Base-by-base conservation (phyloP, 2,888 invertebrate species). In the Eulithis testata region DNA sequence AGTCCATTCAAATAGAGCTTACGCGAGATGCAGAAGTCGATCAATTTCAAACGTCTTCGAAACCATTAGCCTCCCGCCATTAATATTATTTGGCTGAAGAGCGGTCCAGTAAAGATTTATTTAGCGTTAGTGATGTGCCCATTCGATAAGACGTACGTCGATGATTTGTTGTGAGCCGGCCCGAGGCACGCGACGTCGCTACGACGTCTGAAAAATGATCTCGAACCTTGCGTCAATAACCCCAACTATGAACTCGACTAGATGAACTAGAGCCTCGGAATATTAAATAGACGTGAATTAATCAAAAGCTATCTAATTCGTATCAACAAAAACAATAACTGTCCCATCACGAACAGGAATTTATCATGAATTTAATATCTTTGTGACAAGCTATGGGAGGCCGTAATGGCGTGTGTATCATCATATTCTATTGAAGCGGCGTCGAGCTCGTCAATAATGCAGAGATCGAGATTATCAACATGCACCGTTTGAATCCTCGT, bases 401-500 rank as follows among this genome's bases (percentile, higher is more conserved):
- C 80, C 80, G 75, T 86, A 83, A 85, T 90, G 86, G 86, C 88
- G 87, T 87, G 89, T 90, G 87, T 59, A 59, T 85, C 91, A 90
- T 90, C 90, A 87, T 89, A 86, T 87, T 89, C 86, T 87, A 87
- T 88, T 82, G 85, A 82, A 86, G 84, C 83, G 84, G 81, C 73
- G 70, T 68, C 63, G 68, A 60, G 76, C 84, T 87, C 87, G 81
- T 91, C 87, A 91, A 91, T 91, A 90, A 93, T 91, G 88, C 89
- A 91, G 76, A 78, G 78, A 84, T 84, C 80, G 77, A 88, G 88
- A 91, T 91, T 89, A 90, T 88, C 86, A 81, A 89, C 92, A 91
- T 91, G 91, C 90, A 90, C 85, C 77, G 80, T 83, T 84, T 81
- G 85, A 86, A 87, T 89, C 86, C 84, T 83, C 81, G 76, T 72